These are phyloP conservation scores for Pemphigus obesinymphae DNA, from an alignment of 1,140 invertebrate species.

Conservation along the genomic window DNA sequence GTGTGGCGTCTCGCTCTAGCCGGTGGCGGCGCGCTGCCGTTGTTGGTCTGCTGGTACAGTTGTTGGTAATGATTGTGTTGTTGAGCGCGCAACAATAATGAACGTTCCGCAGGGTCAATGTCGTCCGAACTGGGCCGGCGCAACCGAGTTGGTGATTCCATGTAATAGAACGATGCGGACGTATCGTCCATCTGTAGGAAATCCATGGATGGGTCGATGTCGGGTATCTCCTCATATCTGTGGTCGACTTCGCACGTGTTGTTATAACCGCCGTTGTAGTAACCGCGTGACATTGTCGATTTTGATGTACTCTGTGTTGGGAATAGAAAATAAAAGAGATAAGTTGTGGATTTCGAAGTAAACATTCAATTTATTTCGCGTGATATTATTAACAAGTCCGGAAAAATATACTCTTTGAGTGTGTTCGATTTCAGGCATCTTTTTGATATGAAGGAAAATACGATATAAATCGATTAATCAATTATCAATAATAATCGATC, in stretches of 20 bases:
- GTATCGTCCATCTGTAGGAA: neutral
- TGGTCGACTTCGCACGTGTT: slow-evolving; percentile 8
- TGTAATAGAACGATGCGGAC: slow-evolving; percentile 6
- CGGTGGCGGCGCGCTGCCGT: neutral
- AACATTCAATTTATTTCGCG: too few relatives aligned
- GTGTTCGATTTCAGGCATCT: too few relatives aligned
- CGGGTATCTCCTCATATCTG: slow-evolving; percentile 24
- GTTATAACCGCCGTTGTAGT: slow-evolving; percentile 30
- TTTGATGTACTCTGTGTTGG: too few relatives aligned
- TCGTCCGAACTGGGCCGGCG: neutral
- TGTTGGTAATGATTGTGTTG: neutral
- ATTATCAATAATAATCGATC: too few relatives aligned
- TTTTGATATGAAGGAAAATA: too few relatives aligned
- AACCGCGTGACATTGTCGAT: slow-evolving; percentile 16
- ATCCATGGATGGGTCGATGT: slow-evolving; percentile 30
- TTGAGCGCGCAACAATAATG: slow-evolving; percentile 1
- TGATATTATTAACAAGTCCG: too few relatives aligned
- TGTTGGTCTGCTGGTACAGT: neutral
- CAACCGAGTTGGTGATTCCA: slow-evolving; percentile 10
- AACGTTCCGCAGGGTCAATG: slow-evolving; percentile 4
- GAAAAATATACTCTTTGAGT: too few relatives aligned
- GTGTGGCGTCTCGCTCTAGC: neutral
- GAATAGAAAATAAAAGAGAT: too few relatives aligned
- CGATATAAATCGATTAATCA: too few relatives aligned
- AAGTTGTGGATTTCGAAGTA: too few relatives aligned